Conservation (phyloP, 2,888 invertebrate species). For the Macaria liturata region DNA sequence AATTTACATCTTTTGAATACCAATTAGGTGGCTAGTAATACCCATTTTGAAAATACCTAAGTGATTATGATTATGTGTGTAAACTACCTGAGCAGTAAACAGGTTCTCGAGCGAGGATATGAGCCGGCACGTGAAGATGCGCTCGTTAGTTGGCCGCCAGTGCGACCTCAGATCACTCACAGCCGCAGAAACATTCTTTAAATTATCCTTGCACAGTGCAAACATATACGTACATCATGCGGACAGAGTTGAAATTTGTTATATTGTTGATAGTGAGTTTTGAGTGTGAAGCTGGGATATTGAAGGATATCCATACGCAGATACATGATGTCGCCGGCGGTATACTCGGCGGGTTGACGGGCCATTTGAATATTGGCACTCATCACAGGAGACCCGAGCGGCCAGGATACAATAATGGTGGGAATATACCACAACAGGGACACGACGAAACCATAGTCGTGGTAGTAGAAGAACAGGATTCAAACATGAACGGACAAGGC, state of each 20-base stretch:
- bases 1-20: conserved; percentile 18
- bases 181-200: conserved; percentile 7
- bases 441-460: conserved; percentile 47
- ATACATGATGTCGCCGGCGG: conserved; percentile 52
- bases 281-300: conserved; percentile 40
- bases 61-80: conserved; percentile 2
- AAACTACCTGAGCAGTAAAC: conserved; percentile 36
- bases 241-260: conserved; percentile 33
- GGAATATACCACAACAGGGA: conserved; percentile 30
- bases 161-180: conserved; percentile 25
- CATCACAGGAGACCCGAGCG: conserved; percentile 34
- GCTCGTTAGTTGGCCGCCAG: conserved; percentile 46
- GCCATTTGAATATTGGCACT: conserved; percentile 42
- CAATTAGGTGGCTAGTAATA: conserved; percentile 13
- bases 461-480: conserved; percentile 42
- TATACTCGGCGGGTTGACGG: conserved; percentile 51
- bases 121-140: conserved; percentile 40
- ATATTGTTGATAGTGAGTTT: conserved; percentile 38
- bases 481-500: conserved; percentile 19
- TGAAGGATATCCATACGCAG: conserved; percentile 42
- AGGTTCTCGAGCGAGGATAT: conserved; percentile 43
- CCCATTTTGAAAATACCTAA: conserved; percentile 17
- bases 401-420: conserved; percentile 29
- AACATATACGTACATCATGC: conserved; percentile 22
- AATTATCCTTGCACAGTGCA: conserved; percentile 1